A percentile compares a stretch with the other conserved stretches of the same genome.
These are phyloP conservation scores for Thymallus thymallus DNA, from an alignment of 2,113 vertebrate genomes.

Conservation along the genomic window DNA sequence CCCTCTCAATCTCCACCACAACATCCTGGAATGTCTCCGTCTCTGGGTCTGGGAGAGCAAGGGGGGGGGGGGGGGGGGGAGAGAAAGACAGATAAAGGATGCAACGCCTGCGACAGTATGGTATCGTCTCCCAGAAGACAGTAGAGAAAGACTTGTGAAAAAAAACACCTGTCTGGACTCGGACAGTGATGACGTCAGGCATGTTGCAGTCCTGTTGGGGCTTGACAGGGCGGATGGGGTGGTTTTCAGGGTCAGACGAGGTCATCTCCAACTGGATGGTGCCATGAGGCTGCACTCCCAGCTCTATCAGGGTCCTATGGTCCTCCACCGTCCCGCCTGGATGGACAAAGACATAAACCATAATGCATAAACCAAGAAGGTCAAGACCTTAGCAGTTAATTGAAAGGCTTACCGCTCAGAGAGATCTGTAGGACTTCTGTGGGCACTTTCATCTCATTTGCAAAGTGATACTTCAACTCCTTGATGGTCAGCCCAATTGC, in stretches of 20 bases:
- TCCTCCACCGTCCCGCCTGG: slow-evolving; percentile 71
- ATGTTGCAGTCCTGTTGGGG: slow-evolving; percentile 65
- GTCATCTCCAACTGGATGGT: slow-evolving; percentile 74
- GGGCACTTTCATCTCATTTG: slow-evolving; percentile 67
- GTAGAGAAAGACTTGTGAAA: neutral
- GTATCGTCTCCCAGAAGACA: neutral
- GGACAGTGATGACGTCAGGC: slow-evolving; percentile 81
- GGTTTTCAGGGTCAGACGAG: slow-evolving; percentile 54
- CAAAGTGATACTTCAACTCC: slow-evolving; percentile 71
- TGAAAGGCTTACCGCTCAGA: slow-evolving; percentile 59
- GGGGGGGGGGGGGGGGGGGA: too few species aligned
- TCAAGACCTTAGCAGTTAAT: neutral
- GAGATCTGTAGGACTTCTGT: slow-evolving; percentile 55
- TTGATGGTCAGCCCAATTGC: slow-evolving; percentile 57
- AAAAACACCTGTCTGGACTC: slow-evolving; percentile 75
- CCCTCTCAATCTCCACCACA: slow-evolving; percentile 80
- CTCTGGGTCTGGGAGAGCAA: too few species aligned
- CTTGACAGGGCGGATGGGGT: slow-evolving; percentile 64
- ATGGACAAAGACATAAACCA: too few species aligned
- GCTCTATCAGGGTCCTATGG: slow-evolving; percentile 64
- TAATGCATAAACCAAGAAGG: neutral
- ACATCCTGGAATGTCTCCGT: too few species aligned
- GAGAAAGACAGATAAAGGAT: too few species aligned
- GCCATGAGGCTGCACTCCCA: slow-evolving; percentile 70
- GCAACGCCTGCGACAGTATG: too few species aligned